Evolutionary conservation across 2,888 invertebrate genomes (phyloP), one percentile per base, ranked within the genome.

Genomic region (Drosophila recens): DNA sequence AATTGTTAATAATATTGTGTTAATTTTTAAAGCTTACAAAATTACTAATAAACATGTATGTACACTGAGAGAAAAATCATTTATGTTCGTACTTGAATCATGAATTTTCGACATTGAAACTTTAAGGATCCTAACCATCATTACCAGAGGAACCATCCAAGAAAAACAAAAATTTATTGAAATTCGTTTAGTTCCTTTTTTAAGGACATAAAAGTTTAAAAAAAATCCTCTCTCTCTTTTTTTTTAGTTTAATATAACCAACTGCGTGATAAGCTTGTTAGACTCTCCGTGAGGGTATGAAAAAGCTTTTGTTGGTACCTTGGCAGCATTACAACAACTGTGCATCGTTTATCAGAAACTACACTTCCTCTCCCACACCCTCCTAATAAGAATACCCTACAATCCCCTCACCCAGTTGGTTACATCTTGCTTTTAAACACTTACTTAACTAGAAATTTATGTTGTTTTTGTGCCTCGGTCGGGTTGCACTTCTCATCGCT

Each of bases 381-480:
- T 38, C n/a, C 33, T 68, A 38, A 38, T 8, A 38, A n/a, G n/a
- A 38, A 8, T 64, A 68, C 33, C 38, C 52, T 34, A 11, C 34
- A 17, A 27, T 43, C 15, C 48, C 23, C 38, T 17, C 20, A 62
- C 67, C 58, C 17, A 57, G 27, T 48, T 48, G 66, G 67, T 65
- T 79, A 76, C 79, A 72, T 78, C 81, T 67, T 86, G 81, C 79
- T 82, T 82, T 88, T 87, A 88, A 87, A 88, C 87, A 88, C 88
- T 87, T 87, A 87, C 87, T 87, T 86, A 87, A 87, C 82, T 87
- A 84, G 80, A 83, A 87, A 87, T 87, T 86, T 86, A 86, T 87
- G 86, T 83, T 86, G 87, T 87, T 82, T 85, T 86, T 82, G 82
- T 72, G 67, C 74, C 66, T 63, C 46, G 34, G 56, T 59, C 43